Percentiles rank a stretch among this genome's conserved stretches.
Conservation (phyloP, 1,140 invertebrate genomes). For the Microplitis mediator region DNA sequence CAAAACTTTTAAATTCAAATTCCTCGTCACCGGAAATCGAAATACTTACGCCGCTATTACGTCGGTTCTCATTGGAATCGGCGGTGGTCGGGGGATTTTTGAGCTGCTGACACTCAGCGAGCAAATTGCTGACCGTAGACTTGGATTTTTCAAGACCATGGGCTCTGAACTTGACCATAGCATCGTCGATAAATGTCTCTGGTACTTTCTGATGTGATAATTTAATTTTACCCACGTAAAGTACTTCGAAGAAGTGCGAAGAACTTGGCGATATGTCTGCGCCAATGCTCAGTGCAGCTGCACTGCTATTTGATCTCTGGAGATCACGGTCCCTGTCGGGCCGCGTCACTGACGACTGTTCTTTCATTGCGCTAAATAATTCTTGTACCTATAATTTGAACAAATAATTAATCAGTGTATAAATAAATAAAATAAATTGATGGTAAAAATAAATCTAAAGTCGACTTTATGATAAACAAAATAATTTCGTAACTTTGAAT, state of each 20-base stretch:
- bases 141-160: conserved; percentile 76
- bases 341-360: conserved; percentile 63
- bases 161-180: conserved; percentile 80
- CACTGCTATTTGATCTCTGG: conserved; percentile 66
- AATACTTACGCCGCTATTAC: conserved; percentile 49
- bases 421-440: conserved; percentile 2
- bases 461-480: conserved; percentile 38
- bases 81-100: conserved; percentile 45
- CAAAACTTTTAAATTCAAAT: too few species aligned
- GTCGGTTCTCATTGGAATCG: conserved; percentile 40
- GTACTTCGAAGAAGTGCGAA: conserved; percentile 85
- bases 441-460: background rate
- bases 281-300: conserved; percentile 70
- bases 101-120: conserved; percentile 50
- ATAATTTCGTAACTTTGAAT: conserved; percentile 42
- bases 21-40: too few species aligned
- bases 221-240: conserved; percentile 87
- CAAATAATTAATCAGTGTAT: conserved; percentile 16
- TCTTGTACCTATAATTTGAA: conserved; percentile 68
- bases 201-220: conserved; percentile 85
- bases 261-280: conserved; percentile 82
- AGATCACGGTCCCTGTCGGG: conserved; percentile 53
- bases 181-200: conserved; percentile 88
- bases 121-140: conserved; percentile 56
- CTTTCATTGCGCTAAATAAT: conserved; percentile 73